Evolutionary conservation across 1,140 invertebrate genomes (phyloP), one percentile per base, ranked within the genome.

Genomic region (Wiebesia pumilae): DNA sequence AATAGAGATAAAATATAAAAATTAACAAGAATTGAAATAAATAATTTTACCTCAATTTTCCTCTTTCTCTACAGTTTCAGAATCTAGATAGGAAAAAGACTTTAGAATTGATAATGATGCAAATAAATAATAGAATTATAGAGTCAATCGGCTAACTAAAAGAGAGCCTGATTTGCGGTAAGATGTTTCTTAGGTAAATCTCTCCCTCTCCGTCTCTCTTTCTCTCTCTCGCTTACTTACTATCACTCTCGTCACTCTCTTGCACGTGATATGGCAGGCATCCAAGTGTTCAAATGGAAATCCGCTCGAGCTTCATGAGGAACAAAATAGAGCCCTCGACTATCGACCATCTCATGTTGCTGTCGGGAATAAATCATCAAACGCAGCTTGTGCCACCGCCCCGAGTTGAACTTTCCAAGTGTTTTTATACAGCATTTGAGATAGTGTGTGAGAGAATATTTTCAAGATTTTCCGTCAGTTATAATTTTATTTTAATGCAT

Each of bases 311-410:
- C 69, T 73, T 35, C 69, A 40, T 40, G 33, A 73, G 69, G 69
- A 40, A 73, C 14, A 73, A 73, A 73, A 73, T 73, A 40, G 69
- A 73, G 75, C n/a, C n/a, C 75, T 77, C 43, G 10, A 47, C 75
- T 51, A 30, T 77, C 75, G 43, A 77, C 10, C 75, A 51, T 77
- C 35, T 51, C 12, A 6, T 47, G 40, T 21, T 51, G 47, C 24
- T 21, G n/a, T 12, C 19, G 7, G 24, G 81, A 83, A 75, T 83
- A 73, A 73, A 83, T 83, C 51, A 75, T 83, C 47, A 54, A 75
- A 40, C 14, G n/a, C 24, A 47, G 71, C 69, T 83, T 38, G 43
- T 9, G 43, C 10, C 14, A 40, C 35, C 21, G 10, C 14, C 38
- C 35, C 10, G 24, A 30, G 43, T 51, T 19, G 65, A 71, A 80